Evolutionary conservation across 2,797 vertebrate species (phyloP).

Genomic region (Tokudaia tokunoshimensis): DNA sequence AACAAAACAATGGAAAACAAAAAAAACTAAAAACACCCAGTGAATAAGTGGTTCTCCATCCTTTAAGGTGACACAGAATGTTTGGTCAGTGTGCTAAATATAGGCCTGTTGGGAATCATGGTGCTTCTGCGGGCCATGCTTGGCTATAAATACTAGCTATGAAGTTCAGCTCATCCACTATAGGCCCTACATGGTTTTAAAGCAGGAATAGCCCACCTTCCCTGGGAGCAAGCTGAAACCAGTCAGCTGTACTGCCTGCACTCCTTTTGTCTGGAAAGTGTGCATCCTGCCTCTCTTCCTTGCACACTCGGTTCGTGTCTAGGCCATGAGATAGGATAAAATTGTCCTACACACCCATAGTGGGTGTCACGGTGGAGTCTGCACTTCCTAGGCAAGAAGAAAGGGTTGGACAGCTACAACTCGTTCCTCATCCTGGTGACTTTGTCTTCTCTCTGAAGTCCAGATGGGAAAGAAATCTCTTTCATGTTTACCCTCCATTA

Average conservation of each 20-base stretch:
- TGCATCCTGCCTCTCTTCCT: background rate
- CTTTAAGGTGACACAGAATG: background rate
- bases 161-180: conserved; percentile 18
- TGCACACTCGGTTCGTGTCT: background rate
- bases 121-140: conserved; percentile 21
- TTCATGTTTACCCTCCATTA: conserved; percentile 11
- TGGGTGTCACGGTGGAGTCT: background rate
- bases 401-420: background rate
- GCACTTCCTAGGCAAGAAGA: background rate
- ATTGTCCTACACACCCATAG: background rate
- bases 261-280: background rate
- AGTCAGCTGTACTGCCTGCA: background rate
- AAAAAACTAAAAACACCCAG: too few relatives aligned
- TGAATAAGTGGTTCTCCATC: background rate
- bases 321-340: background rate
- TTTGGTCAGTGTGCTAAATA: background rate
- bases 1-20: background rate
- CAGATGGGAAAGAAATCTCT: background rate
- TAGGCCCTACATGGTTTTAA: conserved; percentile 35
- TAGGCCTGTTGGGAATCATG: background rate
- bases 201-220: background rate
- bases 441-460: conserved; percentile 22
- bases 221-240: conserved; percentile 31
- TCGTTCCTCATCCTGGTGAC: background rate
- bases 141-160: conserved; percentile 21